Percentiles rank a stretch among this genome's conserved stretches.
Conservation (phyloP, 2,888 invertebrate species). For the Heliconius ethilla region DNA sequence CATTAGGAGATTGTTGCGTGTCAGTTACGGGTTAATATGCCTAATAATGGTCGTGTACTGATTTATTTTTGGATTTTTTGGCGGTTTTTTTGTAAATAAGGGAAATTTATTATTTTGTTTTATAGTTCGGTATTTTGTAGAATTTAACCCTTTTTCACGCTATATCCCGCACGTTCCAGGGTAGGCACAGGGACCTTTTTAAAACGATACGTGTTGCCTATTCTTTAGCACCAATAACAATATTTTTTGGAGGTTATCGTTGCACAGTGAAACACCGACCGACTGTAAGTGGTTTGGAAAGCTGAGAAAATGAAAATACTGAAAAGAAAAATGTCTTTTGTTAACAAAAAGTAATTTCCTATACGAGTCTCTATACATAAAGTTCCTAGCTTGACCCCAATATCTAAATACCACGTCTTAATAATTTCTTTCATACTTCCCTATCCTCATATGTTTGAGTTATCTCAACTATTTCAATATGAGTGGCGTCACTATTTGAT, state of each 20-base stretch:
- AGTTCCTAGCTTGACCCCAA: constrained; percentile 7
- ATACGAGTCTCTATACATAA: neutral
- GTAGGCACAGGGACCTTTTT: no score
- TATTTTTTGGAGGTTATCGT: no score
- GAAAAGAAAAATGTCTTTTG: neutral
- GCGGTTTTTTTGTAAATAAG: neutral
- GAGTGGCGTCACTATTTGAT: neutral
- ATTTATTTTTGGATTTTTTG: neutral
- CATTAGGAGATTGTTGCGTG: constrained; percentile 44
- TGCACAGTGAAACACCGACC: neutral
- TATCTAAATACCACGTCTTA: constrained; percentile 9
- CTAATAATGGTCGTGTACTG: neutral
- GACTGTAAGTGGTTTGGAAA: no score
- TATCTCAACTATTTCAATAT: constrained; percentile 17
- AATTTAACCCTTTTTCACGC: no score
- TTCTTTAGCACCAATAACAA: no score
- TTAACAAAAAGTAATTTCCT: neutral
- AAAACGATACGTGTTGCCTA: no score
- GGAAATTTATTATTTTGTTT: neutral
- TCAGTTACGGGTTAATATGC: constrained; percentile 38
- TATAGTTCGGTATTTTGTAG: no score
- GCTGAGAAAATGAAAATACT: neutral
- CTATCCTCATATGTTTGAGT: neutral
- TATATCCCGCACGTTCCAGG: no score
- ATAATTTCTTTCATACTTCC: constrained; percentile 13